Evolutionary conservation across 1,140 invertebrate species (phyloP).

Genomic region (Fopius arisanus): DNA sequence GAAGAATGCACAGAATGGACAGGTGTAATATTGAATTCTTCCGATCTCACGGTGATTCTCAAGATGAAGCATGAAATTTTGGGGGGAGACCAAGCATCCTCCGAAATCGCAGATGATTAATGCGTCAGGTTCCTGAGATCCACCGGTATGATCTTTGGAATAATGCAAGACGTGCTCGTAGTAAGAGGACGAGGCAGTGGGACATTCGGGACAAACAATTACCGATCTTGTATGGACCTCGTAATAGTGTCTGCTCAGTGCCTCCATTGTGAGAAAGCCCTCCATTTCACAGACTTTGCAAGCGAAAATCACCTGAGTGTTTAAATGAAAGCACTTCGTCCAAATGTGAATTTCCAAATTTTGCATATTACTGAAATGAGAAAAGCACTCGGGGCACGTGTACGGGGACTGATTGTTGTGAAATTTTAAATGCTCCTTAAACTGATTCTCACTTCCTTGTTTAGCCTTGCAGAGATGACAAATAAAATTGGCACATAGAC

Average conservation of each 20-base stretch:
- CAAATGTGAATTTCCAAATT: slow-evolving; percentile 52
- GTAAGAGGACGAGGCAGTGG: slow-evolving; percentile 42
- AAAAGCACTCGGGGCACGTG: slow-evolving; percentile 52
- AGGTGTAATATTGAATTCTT: slow-evolving; percentile 49
- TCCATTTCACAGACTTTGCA: slow-evolving; percentile 56
- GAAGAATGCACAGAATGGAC: slow-evolving; percentile 47
- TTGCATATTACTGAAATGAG: slow-evolving; percentile 34
- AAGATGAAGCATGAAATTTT: slow-evolving; percentile 47
- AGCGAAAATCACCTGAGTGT: slow-evolving; percentile 41
- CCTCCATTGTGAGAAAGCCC: slow-evolving; percentile 54
- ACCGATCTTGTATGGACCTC: slow-evolving; percentile 47
- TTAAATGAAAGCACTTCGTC: slow-evolving; percentile 52
- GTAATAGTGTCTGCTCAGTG: slow-evolving; percentile 50
- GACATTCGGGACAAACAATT: slow-evolving; percentile 46
- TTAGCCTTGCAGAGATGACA: slow-evolving; percentile 51
- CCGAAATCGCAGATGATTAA: slow-evolving; percentile 49
- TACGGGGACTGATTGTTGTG: slow-evolving; percentile 46
- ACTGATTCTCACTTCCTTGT: slow-evolving; percentile 44
- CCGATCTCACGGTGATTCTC: slow-evolving; percentile 44
- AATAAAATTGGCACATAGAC: slow-evolving; percentile 51
- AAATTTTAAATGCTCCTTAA: slow-evolving; percentile 49
- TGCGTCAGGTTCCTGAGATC: slow-evolving; percentile 28
- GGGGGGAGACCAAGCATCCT: slow-evolving; percentile 42
- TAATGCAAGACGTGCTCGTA: slow-evolving; percentile 43
- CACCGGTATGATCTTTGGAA: slow-evolving; percentile 32